Evolutionary conservation across 1,140 invertebrate species (phyloP).

Genomic region (Drosophila tropicalis): DNA sequence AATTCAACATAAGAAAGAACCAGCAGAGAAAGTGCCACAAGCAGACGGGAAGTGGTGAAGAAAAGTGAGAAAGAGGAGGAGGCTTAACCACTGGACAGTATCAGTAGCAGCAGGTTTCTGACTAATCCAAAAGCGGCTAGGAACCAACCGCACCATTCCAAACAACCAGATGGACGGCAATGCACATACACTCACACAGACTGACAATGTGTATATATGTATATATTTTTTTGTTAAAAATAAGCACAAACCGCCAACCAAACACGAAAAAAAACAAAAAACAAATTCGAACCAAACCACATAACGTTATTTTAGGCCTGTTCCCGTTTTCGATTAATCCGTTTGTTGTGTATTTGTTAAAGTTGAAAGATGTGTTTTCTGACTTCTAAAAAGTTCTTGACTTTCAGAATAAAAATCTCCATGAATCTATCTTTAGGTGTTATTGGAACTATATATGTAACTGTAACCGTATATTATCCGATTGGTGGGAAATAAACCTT

Average conservation of each 20-base stretch:
- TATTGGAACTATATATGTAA: no score
- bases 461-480: not conserved
- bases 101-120: slow-evolving; percentile 66
- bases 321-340: not conserved
- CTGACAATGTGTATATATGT: not conserved
- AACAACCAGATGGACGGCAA: slow-evolving; percentile 1
- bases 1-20: slow-evolving; percentile 1
- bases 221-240: not conserved
- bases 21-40: slow-evolving; percentile 11
- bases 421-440: not conserved
- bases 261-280: not conserved
- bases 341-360: not conserved
- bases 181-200: not conserved
- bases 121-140: slow-evolving; percentile 53
- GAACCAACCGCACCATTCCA: not conserved
- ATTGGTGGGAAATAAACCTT: not conserved
- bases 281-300: not conserved
- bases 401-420: not conserved
- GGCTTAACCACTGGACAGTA: slow-evolving; percentile 28
- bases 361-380: not conserved
- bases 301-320: slow-evolving; percentile 5
- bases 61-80: not conserved
- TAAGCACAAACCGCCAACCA: slow-evolving; percentile 10
- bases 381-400: not conserved
- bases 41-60: not conserved